Percentiles rank a stretch among this genome's conserved stretches.
These are phyloP conservation scores for Morpho deidamia DNA, from an alignment of 2,888 invertebrate genomes.

Conservation along the genomic window DNA sequence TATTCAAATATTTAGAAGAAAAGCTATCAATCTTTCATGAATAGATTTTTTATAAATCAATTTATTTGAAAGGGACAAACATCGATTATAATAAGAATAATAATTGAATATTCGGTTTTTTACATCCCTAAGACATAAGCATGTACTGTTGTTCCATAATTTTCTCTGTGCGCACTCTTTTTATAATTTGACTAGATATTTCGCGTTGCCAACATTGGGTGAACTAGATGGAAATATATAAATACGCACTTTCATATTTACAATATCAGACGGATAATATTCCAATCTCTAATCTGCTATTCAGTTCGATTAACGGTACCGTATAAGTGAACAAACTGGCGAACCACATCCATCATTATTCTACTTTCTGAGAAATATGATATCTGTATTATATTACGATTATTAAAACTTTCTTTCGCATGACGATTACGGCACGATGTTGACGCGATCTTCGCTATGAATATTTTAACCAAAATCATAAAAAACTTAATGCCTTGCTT, in stretches of 20 bases:
- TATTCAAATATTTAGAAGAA: too few species aligned
- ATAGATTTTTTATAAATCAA: too few species aligned
- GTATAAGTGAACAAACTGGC: slow-evolving; percentile 12
- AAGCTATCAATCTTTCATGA: too few species aligned
- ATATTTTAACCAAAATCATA: too few species aligned
- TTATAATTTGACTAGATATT: not conserved
- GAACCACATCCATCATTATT: slow-evolving; percentile 16
- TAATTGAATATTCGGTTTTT: too few species aligned
- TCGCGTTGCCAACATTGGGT: not conserved
- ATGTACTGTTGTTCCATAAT: too few species aligned
- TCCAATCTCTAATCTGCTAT: slow-evolving; percentile 4
- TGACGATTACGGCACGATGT: not conserved
- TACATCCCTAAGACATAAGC: too few species aligned
- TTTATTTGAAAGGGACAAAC: too few species aligned
- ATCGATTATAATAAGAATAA: too few species aligned
- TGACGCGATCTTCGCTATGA: too few species aligned
- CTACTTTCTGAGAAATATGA: slow-evolving; percentile 17
- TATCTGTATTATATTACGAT: slow-evolving; percentile 4
- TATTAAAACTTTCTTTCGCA: not conserved
- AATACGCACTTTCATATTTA: not conserved
- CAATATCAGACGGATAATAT: not conserved
- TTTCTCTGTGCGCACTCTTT: too few species aligned
- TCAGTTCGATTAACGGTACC: slow-evolving; percentile 16
- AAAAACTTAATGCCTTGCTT: too few species aligned
- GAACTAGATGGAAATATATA: not conserved